phyloP scores from a whole-genome alignment of 2,888 invertebrate genomes.

The Noctua janthina region DNA sequence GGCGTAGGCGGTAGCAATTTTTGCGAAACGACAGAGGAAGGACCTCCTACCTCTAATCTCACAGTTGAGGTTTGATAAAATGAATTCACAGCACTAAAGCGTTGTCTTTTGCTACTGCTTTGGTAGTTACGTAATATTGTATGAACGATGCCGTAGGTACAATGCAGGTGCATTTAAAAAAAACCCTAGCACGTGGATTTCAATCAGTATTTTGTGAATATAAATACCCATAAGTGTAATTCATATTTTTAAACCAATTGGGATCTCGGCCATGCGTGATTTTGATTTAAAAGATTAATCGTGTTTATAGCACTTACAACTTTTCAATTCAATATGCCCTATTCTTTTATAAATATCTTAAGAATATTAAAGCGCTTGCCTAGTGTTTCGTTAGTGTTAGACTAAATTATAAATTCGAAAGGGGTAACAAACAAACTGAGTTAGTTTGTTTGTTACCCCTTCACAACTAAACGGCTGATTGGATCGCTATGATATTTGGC shows the following conservation, averaged over 20 bases:
- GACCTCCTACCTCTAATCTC: too few species aligned
- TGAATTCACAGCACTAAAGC: neutral
- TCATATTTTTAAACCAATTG: neutral
- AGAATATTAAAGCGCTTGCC: neutral
- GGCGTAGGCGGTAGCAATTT: slow-evolving; percentile 44
- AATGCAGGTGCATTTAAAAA: neutral
- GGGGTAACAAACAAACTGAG: too few species aligned
- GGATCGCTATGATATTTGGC: neutral
- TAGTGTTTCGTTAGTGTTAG: too few species aligned
- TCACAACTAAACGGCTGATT: too few species aligned
- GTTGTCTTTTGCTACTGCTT: neutral
- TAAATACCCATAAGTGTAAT: neutral
- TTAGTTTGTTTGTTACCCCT: too few species aligned
- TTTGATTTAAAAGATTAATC: neutral
- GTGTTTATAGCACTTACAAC: neutral
- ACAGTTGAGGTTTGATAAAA: neutral
- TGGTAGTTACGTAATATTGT: neutral
- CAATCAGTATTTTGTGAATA: neutral
- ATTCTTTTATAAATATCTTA: neutral
- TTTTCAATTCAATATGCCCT: neutral
- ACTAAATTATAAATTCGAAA: too few species aligned
- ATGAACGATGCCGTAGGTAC: neutral
- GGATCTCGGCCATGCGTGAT: neutral
- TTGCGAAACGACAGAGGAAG: neutral
- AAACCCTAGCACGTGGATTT: neutral